A percentile compares a stretch with the other conserved stretches of the same genome.
phyloP scores from a whole-genome alignment of 2,888 invertebrate species.

The Drosophila mulleri region DNA sequence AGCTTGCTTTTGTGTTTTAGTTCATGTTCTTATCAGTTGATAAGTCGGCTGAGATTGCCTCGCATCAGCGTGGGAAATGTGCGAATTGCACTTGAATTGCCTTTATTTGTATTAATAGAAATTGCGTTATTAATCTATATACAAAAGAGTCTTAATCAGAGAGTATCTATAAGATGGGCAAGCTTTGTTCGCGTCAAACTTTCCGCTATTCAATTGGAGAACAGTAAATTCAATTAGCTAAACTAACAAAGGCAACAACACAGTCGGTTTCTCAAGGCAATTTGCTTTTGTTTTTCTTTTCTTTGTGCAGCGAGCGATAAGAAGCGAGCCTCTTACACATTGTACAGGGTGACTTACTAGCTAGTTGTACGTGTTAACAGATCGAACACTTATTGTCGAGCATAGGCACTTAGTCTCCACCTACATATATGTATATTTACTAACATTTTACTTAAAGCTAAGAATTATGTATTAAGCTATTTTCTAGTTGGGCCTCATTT shows the following conservation, averaged over 20 bases:
- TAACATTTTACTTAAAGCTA: constrained; percentile 29
- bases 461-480: constrained; percentile 7
- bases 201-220: neutral
- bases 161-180: constrained; percentile 4
- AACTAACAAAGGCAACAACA: constrained; percentile 38
- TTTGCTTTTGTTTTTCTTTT: constrained; percentile 44
- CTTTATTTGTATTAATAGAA: constrained; percentile 16
- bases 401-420: constrained; percentile 11
- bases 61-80: constrained; percentile 32
- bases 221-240: constrained; percentile 41
- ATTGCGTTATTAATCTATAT: neutral
- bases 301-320: constrained; percentile 58
- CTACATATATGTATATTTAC: neutral
- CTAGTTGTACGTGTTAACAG: constrained; percentile 14
- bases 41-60: constrained; percentile 1
- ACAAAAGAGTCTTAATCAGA: constrained; percentile 9
- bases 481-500: constrained; percentile 43
- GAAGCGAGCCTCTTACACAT: constrained; percentile 31
- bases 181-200: neutral
- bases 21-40: constrained; percentile 27
- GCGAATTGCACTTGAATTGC: neutral
- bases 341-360: constrained; percentile 43
- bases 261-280: constrained; percentile 44
- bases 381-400: constrained; percentile 45
- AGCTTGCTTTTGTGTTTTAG: neutral